Percentiles rank a stretch among this genome's conserved stretches.
Conservation (phyloP, 2,113 vertebrate species). For the Setophaga coronata region DNA sequence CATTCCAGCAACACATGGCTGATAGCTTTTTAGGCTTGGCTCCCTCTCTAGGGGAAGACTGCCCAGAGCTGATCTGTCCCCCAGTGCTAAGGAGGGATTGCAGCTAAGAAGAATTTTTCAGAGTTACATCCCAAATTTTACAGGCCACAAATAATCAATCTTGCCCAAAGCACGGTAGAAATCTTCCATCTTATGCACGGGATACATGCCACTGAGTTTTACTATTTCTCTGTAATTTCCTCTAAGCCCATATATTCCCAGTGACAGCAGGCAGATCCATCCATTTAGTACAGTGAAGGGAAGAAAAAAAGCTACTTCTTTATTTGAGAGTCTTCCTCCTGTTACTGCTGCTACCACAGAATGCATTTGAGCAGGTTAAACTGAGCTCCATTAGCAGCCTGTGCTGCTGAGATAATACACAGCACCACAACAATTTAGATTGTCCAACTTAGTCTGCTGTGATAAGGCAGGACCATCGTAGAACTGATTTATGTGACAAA, state of each 20-base stretch:
- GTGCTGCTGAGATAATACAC: neutral
- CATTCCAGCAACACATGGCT: neutral
- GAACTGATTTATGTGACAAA: constrained; percentile 9
- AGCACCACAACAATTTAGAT: neutral
- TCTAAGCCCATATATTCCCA: neutral
- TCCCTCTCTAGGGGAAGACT: neutral
- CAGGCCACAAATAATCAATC: neutral
- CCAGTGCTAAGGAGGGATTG: neutral
- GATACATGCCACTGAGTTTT: neutral
- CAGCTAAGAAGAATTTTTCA: neutral
- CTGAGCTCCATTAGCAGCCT: neutral
- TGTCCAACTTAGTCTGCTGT: neutral
- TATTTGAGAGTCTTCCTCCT: neutral
- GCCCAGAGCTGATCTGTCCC: neutral
- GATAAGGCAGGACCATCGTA: neutral
- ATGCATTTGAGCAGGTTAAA: neutral
- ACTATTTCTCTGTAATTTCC: neutral
- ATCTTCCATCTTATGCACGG: neutral
- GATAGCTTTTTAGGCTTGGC: neutral
- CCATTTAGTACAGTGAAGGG: neutral
- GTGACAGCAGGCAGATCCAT: neutral
- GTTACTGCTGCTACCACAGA: neutral
- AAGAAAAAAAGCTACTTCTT: neutral
- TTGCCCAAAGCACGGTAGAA: neutral
- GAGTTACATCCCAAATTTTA: neutral